Base-by-base conservation (phyloP, 2,113 vertebrate genomes). In the Pygoscelis adeliae region DNA sequence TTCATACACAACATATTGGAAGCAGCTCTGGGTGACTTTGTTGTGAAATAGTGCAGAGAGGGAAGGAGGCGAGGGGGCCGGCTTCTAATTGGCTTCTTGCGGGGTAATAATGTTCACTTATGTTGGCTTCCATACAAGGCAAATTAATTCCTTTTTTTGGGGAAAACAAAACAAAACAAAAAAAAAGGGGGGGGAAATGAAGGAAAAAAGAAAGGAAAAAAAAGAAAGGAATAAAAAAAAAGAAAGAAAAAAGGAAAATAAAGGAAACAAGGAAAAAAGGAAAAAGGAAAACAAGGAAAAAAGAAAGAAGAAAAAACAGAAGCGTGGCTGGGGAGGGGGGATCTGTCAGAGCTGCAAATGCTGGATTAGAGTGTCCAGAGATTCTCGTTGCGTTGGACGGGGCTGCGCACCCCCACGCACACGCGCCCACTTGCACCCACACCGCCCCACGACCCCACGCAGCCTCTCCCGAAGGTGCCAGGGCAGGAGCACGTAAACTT, bases 11-110 rank as follows among this genome's bases (percentile, higher is more conserved):
- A 83, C 91, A 78, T 95, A 29, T 87, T 87, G 95, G 95, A 44
- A 88, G 86, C 89, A 76, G 91, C 89, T 76, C 96, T 74, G 82
- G 93, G 82, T 65, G 83, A 90, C 85, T 94, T 91, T 79, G 90
- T 79, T 73, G 92, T 83, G 89, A 92, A 89, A 96, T 84, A 82
- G 81, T 71, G 69, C 84, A 62, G 83, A 67, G 77, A 34, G 65
- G 72, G 53, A 86, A 53, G 72, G 76, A 81, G 70, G 79, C 4
- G 70, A 79, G 42, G 69, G 74, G 66, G 22, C 8, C 18, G 69
- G 42, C 30, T 93, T 69, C 46, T 86, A 85, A 66, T 78, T 87
- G 93, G 55, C 81, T 93, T 91, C 71, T 91, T 85, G 90, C 5
- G 21, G 91, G 78, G 61, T 56, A 40, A 49, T 56, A 34, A 40